Evolutionary conservation across 2,888 invertebrate genomes (phyloP), one percentile per base, ranked within the genome.

Genomic region (Spicauda simplicius): DNA sequence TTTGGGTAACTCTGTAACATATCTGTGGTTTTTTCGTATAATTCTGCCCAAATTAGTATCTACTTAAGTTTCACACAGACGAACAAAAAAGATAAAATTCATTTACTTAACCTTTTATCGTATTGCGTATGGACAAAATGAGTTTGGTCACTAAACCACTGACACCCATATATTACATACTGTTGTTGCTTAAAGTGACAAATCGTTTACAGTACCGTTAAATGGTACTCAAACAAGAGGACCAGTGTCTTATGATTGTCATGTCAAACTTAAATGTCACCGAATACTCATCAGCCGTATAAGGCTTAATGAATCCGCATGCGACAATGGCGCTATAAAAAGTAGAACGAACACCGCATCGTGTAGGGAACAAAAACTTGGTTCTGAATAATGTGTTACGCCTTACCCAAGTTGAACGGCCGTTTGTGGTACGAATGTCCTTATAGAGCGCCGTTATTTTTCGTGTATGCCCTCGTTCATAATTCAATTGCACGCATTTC

Each of bases 371-470:
- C 76, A 88, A 85, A 87, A 85, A 85, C 74, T 72, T 72, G 77
- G 69, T 71, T 61, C 66, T 70, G 70, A 71, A 72, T 72, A 73
- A 80, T 75, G 72, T 76, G 73, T 71, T 74, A 78, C 83, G 80
- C 79, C 82, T 75, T 69, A 50, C 30, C 25, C 64, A 80, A 82
- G 87, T 87, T 87, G 84, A 85, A 85, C 71, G 85, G 68, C 80
- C 86, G 80, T 77, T 71, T 73, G 64, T 69, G 71, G 75, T 74
- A 74, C 75, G 71, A 70, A 76, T 73, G 72, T 70, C 71, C 72
- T 76, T 76, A 71, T 74, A 72, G 64, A 71, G 69, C 71, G 66
- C 77, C 79, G 77, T 81, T 82, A 80, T 72, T 76, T 77, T 72
- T 54, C 25, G 25, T 25, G 25, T 61, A 68, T 65, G 73, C 58